Evolutionary conservation across 2,113 vertebrate genomes (phyloP).

Genomic region (Scortum barcoo): DNA sequence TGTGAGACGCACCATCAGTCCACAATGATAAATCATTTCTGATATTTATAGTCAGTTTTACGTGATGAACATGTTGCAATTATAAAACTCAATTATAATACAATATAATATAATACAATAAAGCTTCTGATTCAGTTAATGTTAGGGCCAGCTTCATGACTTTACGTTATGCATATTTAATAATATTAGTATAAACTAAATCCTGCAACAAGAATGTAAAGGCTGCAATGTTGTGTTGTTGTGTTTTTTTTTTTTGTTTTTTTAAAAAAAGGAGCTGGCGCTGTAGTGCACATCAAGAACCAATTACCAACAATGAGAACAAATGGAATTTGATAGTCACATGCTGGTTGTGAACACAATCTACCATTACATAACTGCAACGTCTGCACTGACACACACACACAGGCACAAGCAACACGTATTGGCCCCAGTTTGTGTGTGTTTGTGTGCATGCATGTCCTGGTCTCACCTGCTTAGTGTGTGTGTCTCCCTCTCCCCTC

Average conservation of each 20-base stretch:
- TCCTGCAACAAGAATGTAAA: background rate
- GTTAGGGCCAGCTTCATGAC: background rate
- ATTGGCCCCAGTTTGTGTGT: no score
- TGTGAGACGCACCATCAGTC: background rate
- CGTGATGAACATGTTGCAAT: background rate
- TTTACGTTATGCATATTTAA: background rate
- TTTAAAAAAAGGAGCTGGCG: constrained; percentile 2
- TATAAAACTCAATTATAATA: no score
- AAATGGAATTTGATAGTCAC: background rate
- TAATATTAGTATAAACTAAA: background rate
- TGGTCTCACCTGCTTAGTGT: constrained; percentile 88
- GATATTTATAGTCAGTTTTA: background rate
- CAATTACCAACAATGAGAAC: constrained; percentile 2
- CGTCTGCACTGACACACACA: background rate
- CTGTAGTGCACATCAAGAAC: background rate
- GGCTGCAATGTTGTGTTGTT: background rate
- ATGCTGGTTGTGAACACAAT: background rate
- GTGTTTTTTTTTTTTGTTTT: no score
- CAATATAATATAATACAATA: no score
- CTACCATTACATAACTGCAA: constrained; percentile 6
- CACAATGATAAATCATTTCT: background rate
- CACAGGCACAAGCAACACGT: background rate
- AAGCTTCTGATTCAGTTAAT: background rate
- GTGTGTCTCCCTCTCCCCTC: constrained; percentile 91
- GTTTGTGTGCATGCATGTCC: background rate